Evolutionary conservation across 2,113 vertebrate genomes (phyloP).

Genomic region (Mungos mungo): DNA sequence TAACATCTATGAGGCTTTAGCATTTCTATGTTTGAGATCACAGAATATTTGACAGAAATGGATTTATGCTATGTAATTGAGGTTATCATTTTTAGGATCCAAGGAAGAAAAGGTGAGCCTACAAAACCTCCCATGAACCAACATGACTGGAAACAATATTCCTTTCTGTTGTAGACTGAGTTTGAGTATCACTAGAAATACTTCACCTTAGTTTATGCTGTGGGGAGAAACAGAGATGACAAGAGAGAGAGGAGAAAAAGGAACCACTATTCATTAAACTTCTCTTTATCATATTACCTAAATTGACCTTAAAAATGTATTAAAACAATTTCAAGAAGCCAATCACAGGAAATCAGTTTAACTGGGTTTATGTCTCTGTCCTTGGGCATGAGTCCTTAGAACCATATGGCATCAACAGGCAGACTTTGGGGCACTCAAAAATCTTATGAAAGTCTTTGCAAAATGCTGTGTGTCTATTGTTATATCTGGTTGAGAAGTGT

Average conservation of each 20-base stretch:
- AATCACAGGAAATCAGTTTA: not conserved
- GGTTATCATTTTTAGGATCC: conserved; percentile 3
- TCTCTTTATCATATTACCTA: not conserved
- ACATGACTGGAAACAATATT: not conserved
- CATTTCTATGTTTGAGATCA: conserved; percentile 13
- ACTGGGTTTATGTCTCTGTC: not conserved
- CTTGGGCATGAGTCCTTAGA: not conserved
- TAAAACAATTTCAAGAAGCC: not conserved
- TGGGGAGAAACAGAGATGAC: not conserved
- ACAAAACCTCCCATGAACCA: not conserved
- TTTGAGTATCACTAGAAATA: not conserved
- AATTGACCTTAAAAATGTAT: conserved; percentile 12
- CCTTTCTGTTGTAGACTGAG: not conserved
- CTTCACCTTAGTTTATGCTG: not conserved
- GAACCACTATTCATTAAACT: not conserved
- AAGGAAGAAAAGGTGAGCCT: not conserved
- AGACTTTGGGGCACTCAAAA: not conserved
- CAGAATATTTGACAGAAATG: not conserved
- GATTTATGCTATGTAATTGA: not conserved
- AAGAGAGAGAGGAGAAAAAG: not conserved
- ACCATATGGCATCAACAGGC: not conserved
- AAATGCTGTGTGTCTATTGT: not conserved
- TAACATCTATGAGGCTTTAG: not conserved
- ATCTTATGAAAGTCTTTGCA: not conserved
- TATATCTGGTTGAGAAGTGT: not conserved